A percentile compares a stretch with the other conserved stretches of the same genome.
These are phyloP conservation scores for Bucco capensis DNA, from an alignment of 2,113 vertebrate genomes.

Conservation along the genomic window DNA sequence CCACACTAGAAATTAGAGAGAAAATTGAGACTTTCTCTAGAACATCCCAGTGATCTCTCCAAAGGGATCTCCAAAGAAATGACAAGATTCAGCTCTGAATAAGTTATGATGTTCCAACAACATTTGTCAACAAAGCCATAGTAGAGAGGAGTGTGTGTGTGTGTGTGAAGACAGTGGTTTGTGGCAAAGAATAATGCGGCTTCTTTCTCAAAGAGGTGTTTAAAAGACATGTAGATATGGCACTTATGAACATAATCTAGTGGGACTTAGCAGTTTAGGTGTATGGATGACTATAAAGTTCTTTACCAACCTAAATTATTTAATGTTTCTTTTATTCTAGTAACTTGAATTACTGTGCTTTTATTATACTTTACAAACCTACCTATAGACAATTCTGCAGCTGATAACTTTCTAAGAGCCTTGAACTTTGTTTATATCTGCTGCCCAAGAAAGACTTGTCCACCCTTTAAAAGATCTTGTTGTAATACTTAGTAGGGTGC, in stretches of 20 bases:
- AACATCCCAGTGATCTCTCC: background rate
- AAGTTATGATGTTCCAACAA: background rate
- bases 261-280: background rate
- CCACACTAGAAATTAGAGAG: background rate
- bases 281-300: background rate
- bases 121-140: background rate
- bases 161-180: background rate
- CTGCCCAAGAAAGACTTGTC: background rate
- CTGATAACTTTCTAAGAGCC: background rate
- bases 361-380: background rate
- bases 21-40: background rate
- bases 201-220: background rate
- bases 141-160: rapidly evolving
- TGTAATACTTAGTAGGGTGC: background rate
- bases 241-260: background rate
- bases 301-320: background rate
- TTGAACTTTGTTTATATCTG: background rate
- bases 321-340: background rate
- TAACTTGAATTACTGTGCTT: background rate
- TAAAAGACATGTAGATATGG: background rate
- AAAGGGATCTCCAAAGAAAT: background rate
- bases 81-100: background rate
- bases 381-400: background rate
- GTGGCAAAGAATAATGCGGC: background rate
- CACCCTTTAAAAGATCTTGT: background rate